phyloP scores from a whole-genome alignment of 2,888 invertebrate genomes.

The Drosophila affinis region DNA sequence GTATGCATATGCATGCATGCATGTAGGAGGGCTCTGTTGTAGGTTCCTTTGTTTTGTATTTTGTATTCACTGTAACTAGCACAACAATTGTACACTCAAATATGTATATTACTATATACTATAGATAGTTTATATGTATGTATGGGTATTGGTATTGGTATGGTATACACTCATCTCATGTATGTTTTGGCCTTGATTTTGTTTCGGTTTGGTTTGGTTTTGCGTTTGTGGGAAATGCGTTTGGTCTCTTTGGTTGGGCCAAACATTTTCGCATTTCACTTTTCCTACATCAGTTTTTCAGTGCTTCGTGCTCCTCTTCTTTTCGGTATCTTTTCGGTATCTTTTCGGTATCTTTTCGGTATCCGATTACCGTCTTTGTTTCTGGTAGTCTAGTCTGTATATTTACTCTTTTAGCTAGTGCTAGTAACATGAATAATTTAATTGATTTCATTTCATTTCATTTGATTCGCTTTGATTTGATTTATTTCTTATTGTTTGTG shows the following conservation, averaged over 20 bases:
- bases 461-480: slow-evolving; percentile 37
- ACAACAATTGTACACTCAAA: slow-evolving; percentile 44
- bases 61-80: slow-evolving; percentile 29
- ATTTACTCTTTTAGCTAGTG: slow-evolving; percentile 25
- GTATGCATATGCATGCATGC: slow-evolving; percentile 31
- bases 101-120: slow-evolving; percentile 32
- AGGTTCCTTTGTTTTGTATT: slow-evolving; percentile 51
- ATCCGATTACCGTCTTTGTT: slow-evolving; percentile 18
- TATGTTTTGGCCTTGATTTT: slow-evolving; percentile 53
- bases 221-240: not conserved
- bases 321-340: slow-evolving; percentile 11
- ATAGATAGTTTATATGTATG: slow-evolving; percentile 26
- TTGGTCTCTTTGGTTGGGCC: slow-evolving; percentile 51
- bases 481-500: slow-evolving; percentile 22
- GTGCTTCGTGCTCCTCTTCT: slow-evolving; percentile 1
- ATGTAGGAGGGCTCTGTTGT: slow-evolving; percentile 69
- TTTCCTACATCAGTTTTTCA: not conserved
- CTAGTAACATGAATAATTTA: slow-evolving; percentile 60
- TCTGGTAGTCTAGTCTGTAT: slow-evolving; percentile 7
- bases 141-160: slow-evolving; percentile 3
- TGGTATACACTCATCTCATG: slow-evolving; percentile 20
- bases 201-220: slow-evolving; percentile 6
- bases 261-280: slow-evolving; percentile 42
- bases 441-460: slow-evolving; percentile 53
- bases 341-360: slow-evolving; percentile 11